Base-by-base conservation (phyloP, 30 jellyfish, hydroid and myxozoan species). In the Aurelia aurita region DNA sequence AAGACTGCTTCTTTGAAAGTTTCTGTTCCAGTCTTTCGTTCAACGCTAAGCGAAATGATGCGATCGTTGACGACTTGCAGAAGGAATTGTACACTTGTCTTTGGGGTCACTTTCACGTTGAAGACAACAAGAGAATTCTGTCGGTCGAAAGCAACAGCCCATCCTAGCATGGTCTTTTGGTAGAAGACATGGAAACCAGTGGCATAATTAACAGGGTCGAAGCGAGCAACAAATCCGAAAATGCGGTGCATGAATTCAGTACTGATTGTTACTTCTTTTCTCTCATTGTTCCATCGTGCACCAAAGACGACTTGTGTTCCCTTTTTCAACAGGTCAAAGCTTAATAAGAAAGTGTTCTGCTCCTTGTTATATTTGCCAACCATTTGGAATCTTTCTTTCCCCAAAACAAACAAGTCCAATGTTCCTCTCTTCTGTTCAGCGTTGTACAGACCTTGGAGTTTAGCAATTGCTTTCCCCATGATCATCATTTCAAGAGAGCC, bases 31-130 rank as follows among this genome's bases (percentile, higher is more conserved):
- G 69, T 62, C 34, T 60, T 35, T 28, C 97, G 79, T 60, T 89
- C 97, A 16, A 87, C 27, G 59, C 94, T 95, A 35, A 89, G 31
- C 14, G 88, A 79, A 20, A 95, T 29, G 85, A 90, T 70, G n/a
- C 86, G 89, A 69, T 95, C 98, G 43, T 85, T 88, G 32, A 71
- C 54, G 55, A 89, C 83, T 64, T 95, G 96, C 68, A 82, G 60
- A 23, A 89, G 85, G 45, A 89, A 83, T 59, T 89, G 89, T 4
- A 57, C 88, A 16, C 97, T 31, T 15, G 75, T 25, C 67, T 72
- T 75, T 15, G 97, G 98, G 4, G 99, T 71, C 32, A 95, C 16
- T 20, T 87, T 77, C 35, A 86, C 65, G 58, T 74, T 79, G 96
- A 57, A 89, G 61, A 90, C 96, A n/a, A 95, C 27, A 20, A 97